These are phyloP conservation scores for Diprion similis DNA, from an alignment of 1,140 invertebrate species.

Conservation along the genomic window DNA sequence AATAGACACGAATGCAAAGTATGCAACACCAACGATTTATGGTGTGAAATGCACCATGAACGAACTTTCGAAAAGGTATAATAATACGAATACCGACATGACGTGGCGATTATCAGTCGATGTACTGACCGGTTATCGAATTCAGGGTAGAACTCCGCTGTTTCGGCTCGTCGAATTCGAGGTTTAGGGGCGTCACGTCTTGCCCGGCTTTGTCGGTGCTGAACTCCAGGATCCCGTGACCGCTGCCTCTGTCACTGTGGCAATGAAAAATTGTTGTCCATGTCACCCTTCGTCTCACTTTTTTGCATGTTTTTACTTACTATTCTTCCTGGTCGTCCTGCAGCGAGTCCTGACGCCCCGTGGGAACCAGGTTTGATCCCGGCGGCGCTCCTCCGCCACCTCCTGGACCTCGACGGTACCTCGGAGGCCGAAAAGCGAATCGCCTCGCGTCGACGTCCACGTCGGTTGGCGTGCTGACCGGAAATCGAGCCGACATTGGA, in stretches of 20 bases:
- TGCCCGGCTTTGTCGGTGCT: conserved; percentile 87
- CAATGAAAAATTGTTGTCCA: conserved; percentile 29
- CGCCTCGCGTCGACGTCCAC: conserved; percentile 62
- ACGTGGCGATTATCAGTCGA: too few relatives aligned
- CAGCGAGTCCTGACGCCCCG: conserved; percentile 52
- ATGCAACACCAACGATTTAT: too few relatives aligned
- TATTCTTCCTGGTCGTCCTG: conserved; percentile 60
- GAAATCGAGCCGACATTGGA: conserved; percentile 61
- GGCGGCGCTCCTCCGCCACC: conserved; percentile 48
- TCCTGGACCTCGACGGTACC: conserved; percentile 54
- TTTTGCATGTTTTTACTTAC: conserved; percentile 45
- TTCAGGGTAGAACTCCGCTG: conserved; percentile 73
- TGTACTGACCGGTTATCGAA: conserved; percentile 72
- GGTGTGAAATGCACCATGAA: too few relatives aligned
- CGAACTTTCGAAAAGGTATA: too few relatives aligned
- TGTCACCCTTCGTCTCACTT: background rate
- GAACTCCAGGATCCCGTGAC: conserved; percentile 82
- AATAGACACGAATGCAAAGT: too few relatives aligned
- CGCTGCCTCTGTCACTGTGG: conserved; percentile 61
- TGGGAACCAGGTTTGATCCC: conserved; percentile 50
- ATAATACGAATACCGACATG: too few relatives aligned
- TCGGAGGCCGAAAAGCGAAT: conserved; percentile 64
- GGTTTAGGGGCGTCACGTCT: conserved; percentile 86
- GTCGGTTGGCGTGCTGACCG: conserved; percentile 56
- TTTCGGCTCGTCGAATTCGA: conserved; percentile 78